Conservation (phyloP, 2,888 invertebrate genomes). For the Hyalella azteca region DNA sequence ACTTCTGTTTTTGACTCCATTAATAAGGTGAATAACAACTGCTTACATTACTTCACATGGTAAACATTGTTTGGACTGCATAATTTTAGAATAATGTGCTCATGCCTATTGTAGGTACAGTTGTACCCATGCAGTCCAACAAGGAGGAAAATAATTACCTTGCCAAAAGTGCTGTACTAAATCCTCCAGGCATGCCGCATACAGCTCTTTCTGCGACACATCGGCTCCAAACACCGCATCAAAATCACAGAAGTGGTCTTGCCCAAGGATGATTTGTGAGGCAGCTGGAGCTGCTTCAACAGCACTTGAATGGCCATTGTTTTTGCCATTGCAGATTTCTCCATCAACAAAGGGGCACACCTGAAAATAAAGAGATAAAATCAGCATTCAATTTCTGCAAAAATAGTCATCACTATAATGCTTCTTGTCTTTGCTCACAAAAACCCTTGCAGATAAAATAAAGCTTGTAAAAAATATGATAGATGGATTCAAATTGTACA, state of each 20-base stretch:
- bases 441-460: no score
- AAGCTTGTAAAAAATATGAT: no score
- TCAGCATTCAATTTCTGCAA: not conserved
- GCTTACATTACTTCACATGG: no score
- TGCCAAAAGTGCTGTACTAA: constrained; percentile 58
- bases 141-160: constrained; percentile 64
- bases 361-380: not conserved
- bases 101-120: no score
- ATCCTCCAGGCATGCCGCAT: constrained; percentile 54
- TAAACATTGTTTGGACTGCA: no score
- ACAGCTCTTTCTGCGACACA: constrained; percentile 59
- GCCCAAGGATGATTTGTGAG: constrained; percentile 55
- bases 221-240: constrained; percentile 56
- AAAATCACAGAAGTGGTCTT: constrained; percentile 57
- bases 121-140: no score
- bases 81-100: no score
- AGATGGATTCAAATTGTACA: no score
- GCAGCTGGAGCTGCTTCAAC: constrained; percentile 52
- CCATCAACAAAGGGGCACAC: constrained; percentile 13
- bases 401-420: no score
- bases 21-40: no score
- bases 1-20: no score
- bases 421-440: no score
- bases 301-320: not conserved
- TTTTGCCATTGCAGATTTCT: not conserved